phyloP scores from a whole-genome alignment of 2,113 vertebrate genomes.

The Anguilla rostrata region DNA sequence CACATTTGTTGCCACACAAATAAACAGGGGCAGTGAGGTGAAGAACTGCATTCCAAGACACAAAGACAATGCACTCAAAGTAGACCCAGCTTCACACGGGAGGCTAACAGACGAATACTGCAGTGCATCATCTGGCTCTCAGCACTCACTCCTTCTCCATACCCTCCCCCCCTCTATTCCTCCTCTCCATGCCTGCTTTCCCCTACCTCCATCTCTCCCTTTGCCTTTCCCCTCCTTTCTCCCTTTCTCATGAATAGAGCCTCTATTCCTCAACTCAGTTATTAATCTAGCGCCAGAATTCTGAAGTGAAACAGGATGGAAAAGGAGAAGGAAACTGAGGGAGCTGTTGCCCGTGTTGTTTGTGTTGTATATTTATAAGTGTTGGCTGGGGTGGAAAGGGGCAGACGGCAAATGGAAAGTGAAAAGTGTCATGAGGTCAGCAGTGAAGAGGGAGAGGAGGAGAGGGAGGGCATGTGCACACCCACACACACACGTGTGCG shows the following conservation, averaged over 20 bases:
- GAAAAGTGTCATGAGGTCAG: slow-evolving; percentile 1
- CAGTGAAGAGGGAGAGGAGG: background rate
- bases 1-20: background rate
- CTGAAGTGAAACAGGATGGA: background rate
- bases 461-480: background rate
- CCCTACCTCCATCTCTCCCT: background rate
- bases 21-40: background rate
- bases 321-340: background rate
- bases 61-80: background rate
- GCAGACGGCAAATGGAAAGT: slow-evolving; percentile 1
- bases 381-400: background rate
- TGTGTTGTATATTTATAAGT: background rate
- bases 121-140: background rate
- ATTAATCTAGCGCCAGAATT: slow-evolving; percentile 15
- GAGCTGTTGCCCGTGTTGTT: background rate
- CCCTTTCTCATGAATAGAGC: slow-evolving; percentile 29
- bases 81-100: background rate
- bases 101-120: background rate
- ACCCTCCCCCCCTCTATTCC: background rate
- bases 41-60: too few species aligned
- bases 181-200: background rate
- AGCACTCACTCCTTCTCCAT: background rate
- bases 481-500: slow-evolving; percentile 15
- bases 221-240: background rate
- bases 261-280: slow-evolving; percentile 33